phyloP scores from a whole-genome alignment of 2,113 vertebrate genomes.

The Rhombomys opimus region DNA sequence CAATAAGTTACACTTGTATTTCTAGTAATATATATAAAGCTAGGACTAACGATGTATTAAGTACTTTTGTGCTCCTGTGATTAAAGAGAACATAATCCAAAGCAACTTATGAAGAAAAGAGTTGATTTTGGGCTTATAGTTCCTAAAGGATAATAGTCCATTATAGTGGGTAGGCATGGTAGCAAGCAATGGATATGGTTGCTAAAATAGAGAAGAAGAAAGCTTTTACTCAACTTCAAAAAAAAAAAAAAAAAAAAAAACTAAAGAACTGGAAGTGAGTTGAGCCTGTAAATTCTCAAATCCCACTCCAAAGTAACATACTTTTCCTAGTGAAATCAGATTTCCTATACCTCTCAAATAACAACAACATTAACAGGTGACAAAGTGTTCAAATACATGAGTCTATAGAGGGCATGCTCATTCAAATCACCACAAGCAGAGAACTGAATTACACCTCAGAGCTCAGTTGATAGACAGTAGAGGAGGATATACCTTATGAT shows the following conservation, averaged over 20 bases:
- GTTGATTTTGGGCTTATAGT: neutral
- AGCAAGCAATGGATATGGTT: neutral
- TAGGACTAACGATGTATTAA: neutral
- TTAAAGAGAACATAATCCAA: neutral
- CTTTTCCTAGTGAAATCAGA: neutral
- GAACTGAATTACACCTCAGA: neutral
- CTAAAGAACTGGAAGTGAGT: neutral
- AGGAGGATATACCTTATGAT: neutral
- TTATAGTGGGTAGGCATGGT: neutral
- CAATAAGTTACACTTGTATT: neutral
- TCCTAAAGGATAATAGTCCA: neutral
- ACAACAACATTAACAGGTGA: neutral
- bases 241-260: too few relatives aligned
- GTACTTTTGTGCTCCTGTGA: neutral
- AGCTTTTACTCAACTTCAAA: neutral
- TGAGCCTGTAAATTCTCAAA: neutral
- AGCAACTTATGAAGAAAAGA: neutral
- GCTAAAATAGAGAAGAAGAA: neutral
- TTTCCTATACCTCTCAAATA: neutral
- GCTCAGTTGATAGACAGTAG: neutral
- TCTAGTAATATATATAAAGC: neutral
- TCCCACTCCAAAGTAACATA: neutral
- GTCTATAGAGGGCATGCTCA: neutral
- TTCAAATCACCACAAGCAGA: neutral
- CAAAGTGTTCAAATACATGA: neutral